phyloP scores from a whole-genome alignment of 1,140 invertebrate genomes.

The Solenopsis invicta region DNA sequence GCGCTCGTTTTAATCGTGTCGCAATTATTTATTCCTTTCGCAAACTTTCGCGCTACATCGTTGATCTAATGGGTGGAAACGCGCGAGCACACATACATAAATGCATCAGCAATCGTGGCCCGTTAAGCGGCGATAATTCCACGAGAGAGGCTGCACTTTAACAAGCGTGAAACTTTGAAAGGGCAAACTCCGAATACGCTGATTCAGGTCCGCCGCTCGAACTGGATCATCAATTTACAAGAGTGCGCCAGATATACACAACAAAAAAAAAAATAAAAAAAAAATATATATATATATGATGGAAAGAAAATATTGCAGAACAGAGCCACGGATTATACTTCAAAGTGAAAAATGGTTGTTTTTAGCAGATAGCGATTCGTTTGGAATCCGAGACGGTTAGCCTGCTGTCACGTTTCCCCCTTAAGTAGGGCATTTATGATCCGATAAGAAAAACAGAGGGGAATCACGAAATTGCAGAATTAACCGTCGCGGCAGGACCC shows the following conservation, averaged over 20 bases:
- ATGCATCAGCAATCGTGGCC: constrained; percentile 40
- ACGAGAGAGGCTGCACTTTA: constrained; percentile 37
- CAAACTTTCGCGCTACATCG: neutral
- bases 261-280: too few species aligned
- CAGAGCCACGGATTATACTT: constrained; percentile 59
- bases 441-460: constrained; percentile 67
- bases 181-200: constrained; percentile 34
- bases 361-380: constrained; percentile 61
- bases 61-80: neutral
- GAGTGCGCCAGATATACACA: constrained; percentile 35
- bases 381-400: constrained; percentile 51
- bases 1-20: constrained; percentile 19
- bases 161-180: constrained; percentile 69
- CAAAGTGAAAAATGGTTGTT: constrained; percentile 68
- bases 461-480: constrained; percentile 67
- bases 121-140: constrained; percentile 22
- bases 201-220: constrained; percentile 42
- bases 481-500: constrained; percentile 37
- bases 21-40: constrained; percentile 43
- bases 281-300: constrained; percentile 12
- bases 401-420: constrained; percentile 51
- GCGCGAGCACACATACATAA: constrained; percentile 28
- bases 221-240: constrained; percentile 73
- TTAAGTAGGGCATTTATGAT: constrained; percentile 63
- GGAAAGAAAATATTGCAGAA: constrained; percentile 44